A percentile compares a stretch with the other conserved stretches of the same genome.
Evolutionary conservation across 92 coral and sea anemone species (phyloP).

Genomic region (Parazoanthus swiftii): DNA sequence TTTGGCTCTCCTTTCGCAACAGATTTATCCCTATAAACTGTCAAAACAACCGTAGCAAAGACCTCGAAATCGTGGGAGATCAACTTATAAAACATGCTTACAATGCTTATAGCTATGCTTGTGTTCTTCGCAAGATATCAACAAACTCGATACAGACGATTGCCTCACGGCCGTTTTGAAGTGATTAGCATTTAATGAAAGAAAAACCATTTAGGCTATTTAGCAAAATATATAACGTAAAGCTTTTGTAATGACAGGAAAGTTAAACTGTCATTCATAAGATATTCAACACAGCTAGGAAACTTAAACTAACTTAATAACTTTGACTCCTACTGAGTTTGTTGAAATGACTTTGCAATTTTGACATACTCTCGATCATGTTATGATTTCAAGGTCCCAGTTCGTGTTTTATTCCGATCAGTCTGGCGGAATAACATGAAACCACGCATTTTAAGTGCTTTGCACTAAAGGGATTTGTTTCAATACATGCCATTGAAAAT

Average conservation of each 20-base stretch:
- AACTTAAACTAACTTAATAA: background rate
- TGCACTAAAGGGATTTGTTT: background rate
- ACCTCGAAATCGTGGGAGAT: constrained; percentile 34
- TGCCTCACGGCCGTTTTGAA: constrained; percentile 30
- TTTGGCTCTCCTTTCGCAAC: background rate
- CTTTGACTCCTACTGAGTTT: constrained; percentile 23
- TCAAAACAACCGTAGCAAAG: background rate
- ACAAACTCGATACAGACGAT: constrained; percentile 26
- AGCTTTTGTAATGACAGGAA: background rate
- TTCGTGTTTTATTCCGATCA: background rate
- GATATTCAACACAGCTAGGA: background rate
- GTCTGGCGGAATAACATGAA: background rate
- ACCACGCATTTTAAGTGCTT: background rate
- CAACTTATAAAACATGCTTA: constrained; percentile 21
- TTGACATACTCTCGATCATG: background rate
- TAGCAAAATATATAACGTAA: constrained; percentile 13
- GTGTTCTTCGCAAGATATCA: constrained; percentile 24
- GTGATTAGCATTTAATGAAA: constrained; percentile 24
- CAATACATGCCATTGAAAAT: background rate
- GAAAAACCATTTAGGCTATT: constrained; percentile 3
- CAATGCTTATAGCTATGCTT: constrained; percentile 22
- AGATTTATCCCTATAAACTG: background rate
- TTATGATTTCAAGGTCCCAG: background rate
- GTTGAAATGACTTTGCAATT: background rate
- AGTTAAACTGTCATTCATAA: background rate